Evolutionary conservation across 2,797 vertebrate genomes (phyloP), one percentile per base, ranked within the genome.

Genomic region (Parauchenoglanis punctatus): DNA sequence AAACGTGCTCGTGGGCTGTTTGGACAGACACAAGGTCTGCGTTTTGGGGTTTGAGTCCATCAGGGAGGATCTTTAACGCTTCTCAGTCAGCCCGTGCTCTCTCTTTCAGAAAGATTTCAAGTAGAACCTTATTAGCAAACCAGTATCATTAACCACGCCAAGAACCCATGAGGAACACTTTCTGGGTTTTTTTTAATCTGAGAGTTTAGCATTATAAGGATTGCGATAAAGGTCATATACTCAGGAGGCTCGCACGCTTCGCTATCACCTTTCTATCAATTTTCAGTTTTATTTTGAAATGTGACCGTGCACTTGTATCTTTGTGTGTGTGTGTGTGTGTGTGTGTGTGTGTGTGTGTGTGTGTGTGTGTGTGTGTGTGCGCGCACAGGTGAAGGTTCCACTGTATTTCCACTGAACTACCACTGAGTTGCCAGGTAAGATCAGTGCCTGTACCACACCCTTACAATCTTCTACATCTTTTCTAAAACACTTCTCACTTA

Each of bases 391-490:
- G 17, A 11, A 4, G 35, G 3, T 88, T 89, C 85, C 25, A 20
- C 15, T 0, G 81, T 83, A 72, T 84, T 89, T 89, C 85, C 65
- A 80, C 31, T 23, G 87, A 88, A 85, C 18, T 88, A 4, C 61
- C 18, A 68, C 20, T 68, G 73, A 31, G 31, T 83, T 67, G 31
- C 12, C 46, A 52, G 59, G 18, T 65, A 77, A 63, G 73, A 76
- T 63, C 25, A 23, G n/a, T 65, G 17, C 59, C 31, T 73, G 17
- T 40, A 44, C 67, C 67, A 56, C 67, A 3, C 49, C 83, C 46
- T 67, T 11, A 20, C 61, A 83, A 52, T 83, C 81, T 52, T 0
- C 61, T 52, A 15, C 46, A 67, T 31, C 25, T 76, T 65, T 31
- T 63, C 35, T n/a, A n/a, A n/a, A 25, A n/a, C 78, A 15, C 25